Base-by-base conservation (phyloP, 2,888 invertebrate species). In the Lamellibrachia columna region DNA sequence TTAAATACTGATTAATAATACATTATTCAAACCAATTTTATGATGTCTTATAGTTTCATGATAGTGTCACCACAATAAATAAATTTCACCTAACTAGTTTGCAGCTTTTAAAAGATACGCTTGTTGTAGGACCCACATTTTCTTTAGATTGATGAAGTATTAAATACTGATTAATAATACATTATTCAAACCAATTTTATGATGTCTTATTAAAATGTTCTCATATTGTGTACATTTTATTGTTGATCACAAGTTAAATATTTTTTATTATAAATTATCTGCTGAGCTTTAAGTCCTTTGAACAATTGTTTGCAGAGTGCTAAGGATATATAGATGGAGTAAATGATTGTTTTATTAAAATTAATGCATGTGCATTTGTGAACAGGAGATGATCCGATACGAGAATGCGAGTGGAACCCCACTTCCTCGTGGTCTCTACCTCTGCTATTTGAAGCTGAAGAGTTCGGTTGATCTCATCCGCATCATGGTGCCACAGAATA, bases 391-490 rank as follows among this genome's bases (percentile, higher is more conserved):
- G 96, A 97, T 97, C 91, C 96, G 97, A 58, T 98, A 98, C 96
- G 97, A 98, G 95, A 98, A 98, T 97, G 98, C 98, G 91, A 98
- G 98, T 93, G 97, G 98, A 94, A 98, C 98, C 92, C 98, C 98
- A 95, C 97, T 99, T 92, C 97, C 98, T 2, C 98, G 98, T 58
- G 99, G 99, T 0, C 97, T 99, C 52, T 99, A 99, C 97, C 97
- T 99, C 94, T 98, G 99, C 90, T 99, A 99, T 97, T 97, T 99
- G 94, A 99, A 99, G 97, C 98, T 99, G 97, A 98, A 99, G 96
- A 98, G 98, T 94, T 99, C 99, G 1, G 98, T 99, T 93, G 99
- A 99, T 96, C 98, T 98, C 93, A 98, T 99, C 91, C 98, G 98
- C 95, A 98, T 99, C 11, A 98, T 99, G 91, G 99, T 99, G 53